phyloP scores from a whole-genome alignment of 2,113 vertebrate genomes.

The Sialia sialis region DNA sequence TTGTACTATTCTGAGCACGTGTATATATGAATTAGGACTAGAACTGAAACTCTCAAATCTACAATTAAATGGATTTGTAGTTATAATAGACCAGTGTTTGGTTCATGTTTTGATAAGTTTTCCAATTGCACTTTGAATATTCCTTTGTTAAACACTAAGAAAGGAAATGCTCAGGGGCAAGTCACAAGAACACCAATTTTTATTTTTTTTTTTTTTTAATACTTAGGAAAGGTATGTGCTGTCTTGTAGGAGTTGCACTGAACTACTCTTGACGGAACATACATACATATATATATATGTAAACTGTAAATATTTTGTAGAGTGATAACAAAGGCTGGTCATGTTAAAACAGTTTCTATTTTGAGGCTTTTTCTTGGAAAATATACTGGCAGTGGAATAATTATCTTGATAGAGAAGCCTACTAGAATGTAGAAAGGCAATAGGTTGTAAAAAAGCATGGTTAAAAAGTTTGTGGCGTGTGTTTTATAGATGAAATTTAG shows the following conservation, averaged over 20 bases:
- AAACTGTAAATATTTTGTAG: not conserved
- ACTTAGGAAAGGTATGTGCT: not conserved
- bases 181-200: too few relatives aligned
- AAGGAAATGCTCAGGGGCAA: not conserved
- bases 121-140: not conserved
- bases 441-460: not conserved
- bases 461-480: not conserved
- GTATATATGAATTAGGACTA: not conserved
- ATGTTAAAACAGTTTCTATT: not conserved
- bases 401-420: not conserved
- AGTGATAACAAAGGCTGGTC: not conserved
- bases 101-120: not conserved
- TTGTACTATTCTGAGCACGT: not conserved
- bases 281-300: too few relatives aligned
- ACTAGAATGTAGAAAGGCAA: not conserved
- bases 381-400: not conserved
- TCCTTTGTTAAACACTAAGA: not conserved
- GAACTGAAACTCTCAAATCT: not conserved
- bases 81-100: not conserved
- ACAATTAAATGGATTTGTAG: not conserved
- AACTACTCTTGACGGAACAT: not conserved
- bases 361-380: not conserved
- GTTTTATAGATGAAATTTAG: not conserved
- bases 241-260: not conserved
- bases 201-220: not conserved